A percentile compares a stretch with the other conserved stretches of the same genome.
phyloP scores from a whole-genome alignment of 2,113 vertebrate species.

The Serilophus lunatus region DNA sequence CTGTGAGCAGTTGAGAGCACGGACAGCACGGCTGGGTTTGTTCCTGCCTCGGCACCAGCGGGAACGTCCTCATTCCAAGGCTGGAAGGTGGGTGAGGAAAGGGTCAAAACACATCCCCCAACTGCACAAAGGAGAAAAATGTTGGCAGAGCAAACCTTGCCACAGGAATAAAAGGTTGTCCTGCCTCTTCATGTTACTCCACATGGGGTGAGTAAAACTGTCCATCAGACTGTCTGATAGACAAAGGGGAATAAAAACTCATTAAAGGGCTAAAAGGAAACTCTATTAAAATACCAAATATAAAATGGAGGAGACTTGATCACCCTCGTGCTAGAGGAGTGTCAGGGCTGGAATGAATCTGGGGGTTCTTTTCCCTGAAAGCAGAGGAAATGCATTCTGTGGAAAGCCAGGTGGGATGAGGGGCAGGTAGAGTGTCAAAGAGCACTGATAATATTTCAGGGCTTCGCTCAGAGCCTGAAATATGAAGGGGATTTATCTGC shows the following conservation, averaged over 20 bases:
- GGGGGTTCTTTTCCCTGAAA: background rate
- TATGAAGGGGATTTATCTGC: background rate
- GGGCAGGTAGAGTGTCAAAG: conserved; percentile 36
- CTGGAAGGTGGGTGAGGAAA: conserved; percentile 1
- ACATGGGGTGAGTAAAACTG: conserved; percentile 47
- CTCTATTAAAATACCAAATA: conserved; percentile 44
- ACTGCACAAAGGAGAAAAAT: background rate
- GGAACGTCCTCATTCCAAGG: background rate
- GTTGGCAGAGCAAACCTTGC: conserved; percentile 4
- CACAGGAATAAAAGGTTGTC: conserved; percentile 28
- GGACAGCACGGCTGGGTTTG: background rate
- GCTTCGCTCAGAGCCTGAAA: background rate
- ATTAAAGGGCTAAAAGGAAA: conserved; percentile 39
- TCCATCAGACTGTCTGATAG: background rate
- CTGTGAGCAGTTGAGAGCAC: background rate
- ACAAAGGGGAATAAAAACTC: conserved; percentile 31
- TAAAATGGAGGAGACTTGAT: background rate
- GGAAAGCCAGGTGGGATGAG: conserved; percentile 25
- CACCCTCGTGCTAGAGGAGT: background rate
- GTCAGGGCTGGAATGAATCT: background rate
- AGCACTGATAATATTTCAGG: conserved; percentile 51
- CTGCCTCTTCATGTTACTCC: background rate
- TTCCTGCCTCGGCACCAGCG: background rate
- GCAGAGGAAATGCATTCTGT: conserved; percentile 19
- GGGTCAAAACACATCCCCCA: background rate